These are phyloP conservation scores for Onthophagus taurus DNA, from an alignment of 1,140 invertebrate genomes.

Conservation along the genomic window DNA sequence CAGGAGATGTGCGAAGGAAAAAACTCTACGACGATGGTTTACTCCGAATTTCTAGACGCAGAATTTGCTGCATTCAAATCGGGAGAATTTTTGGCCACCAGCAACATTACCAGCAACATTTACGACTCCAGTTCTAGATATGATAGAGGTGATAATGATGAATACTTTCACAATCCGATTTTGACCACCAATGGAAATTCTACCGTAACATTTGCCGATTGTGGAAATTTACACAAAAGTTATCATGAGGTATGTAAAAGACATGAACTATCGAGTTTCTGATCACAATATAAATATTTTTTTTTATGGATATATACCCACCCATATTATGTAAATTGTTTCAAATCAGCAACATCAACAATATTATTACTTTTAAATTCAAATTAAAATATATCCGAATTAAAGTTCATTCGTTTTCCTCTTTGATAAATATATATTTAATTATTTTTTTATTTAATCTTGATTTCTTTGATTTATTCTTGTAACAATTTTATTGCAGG, in stretches of 20 bases:
- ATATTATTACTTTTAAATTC: background rate
- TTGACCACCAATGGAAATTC: conserved; percentile 17
- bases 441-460: background rate
- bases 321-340: background rate
- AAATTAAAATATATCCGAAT: no score
- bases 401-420: no score
- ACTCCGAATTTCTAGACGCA: no score
- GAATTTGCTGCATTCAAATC: no score
- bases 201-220: conserved; percentile 23
- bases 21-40: conserved; percentile 11
- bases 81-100: background rate
- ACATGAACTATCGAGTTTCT: background rate
- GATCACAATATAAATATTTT: background rate
- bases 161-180: conserved; percentile 27
- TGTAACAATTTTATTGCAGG: conserved; percentile 29
- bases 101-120: background rate
- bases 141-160: conserved; percentile 20
- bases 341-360: background rate
- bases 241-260: conserved; percentile 25
- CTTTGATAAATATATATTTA: background rate
- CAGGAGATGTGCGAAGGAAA: conserved; percentile 24
- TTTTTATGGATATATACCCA: background rate
- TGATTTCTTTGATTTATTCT: background rate
- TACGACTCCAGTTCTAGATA: background rate
- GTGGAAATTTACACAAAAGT: conserved; percentile 27